These are phyloP conservation scores for Bugula neritina DNA, from an alignment of 2,888 invertebrate genomes.

Conservation along the genomic window DNA sequence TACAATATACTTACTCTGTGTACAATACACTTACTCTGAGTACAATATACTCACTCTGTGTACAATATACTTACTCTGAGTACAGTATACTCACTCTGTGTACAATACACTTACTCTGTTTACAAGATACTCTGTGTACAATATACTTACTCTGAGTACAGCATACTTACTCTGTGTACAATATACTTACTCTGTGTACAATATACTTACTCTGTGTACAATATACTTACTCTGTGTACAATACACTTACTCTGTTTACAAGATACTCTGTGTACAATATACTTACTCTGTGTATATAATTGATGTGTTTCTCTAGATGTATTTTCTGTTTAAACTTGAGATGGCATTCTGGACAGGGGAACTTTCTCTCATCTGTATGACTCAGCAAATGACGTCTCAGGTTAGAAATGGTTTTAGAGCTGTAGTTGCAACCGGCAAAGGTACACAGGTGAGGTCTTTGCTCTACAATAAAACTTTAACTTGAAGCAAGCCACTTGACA, in stretches of 20 bases:
- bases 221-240: not conserved
- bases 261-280: too few species aligned
- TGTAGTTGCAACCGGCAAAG: not conserved
- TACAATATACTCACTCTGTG: not conserved
- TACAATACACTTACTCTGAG: not conserved
- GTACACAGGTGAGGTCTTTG: not conserved
- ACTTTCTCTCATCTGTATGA: constrained; percentile 41
- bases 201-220: not conserved
- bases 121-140: not conserved
- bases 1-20: not conserved
- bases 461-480: too few species aligned
- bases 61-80: not conserved
- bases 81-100: not conserved
- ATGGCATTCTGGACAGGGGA: constrained; percentile 39
- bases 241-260: not conserved
- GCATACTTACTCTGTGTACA: not conserved
- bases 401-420: constrained; percentile 44
- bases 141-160: not conserved
- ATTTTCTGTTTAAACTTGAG: constrained; percentile 47
- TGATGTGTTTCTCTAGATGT: constrained; percentile 47
- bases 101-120: not conserved
- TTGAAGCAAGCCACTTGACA: too few species aligned
- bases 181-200: not conserved
- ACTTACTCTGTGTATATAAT: constrained; percentile 46
- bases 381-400: constrained; percentile 46